Base-by-base conservation (phyloP, 1,140 invertebrate species). In the silkworm (Bombyx mori) region DNA sequence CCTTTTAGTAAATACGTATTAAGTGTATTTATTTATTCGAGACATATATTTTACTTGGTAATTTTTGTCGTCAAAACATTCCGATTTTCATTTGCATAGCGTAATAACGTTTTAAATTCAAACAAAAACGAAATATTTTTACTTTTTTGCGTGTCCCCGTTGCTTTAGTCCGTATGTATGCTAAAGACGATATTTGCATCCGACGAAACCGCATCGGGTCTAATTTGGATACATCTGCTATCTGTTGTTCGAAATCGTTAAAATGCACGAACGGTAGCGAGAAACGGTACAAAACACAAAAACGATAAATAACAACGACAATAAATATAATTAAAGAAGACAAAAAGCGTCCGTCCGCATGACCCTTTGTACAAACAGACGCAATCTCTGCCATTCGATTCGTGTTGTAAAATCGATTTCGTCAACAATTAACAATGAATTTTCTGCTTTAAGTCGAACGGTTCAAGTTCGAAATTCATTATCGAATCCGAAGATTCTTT, bases 291-390 rank as follows among this genome's bases (percentile, higher is more conserved):
- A 70, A 74, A 74, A 76, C 63, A 71, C 63, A 79, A 49, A 80
- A 78, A 83, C 75, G 80, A 84, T 81, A 80, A 84, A 81, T 85
- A 79, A 82, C 67, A 70, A 78, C 71, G 78, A 86, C 79, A 82
- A 86, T 86, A 86, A 83, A 83, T 82, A 86, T 86, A 86, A 83
- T 82, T 86, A 82, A 86, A 83, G 77, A 79, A 78, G 73, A 82
- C 77, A 81, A 85, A 85, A 80, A 81, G 70, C 71, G 73, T 75
- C 72, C 77, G 75, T 77, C 73, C 70, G 63, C 73, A 77, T 77
- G 74, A 77, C 77, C 78, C 73, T 72, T 35, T 69, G 72, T 78
- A 77, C 76, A 72, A 78, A 77, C 77, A 67, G 68, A 56, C 66
- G 68, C 68, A 64, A 35, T 35, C 26, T 35, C 26, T 35, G 26